A percentile compares a stretch with the other conserved stretches of the same genome.
phyloP scores from a whole-genome alignment of 2,797 vertebrate genomes.

The Parotocinclus haroldoi region DNA sequence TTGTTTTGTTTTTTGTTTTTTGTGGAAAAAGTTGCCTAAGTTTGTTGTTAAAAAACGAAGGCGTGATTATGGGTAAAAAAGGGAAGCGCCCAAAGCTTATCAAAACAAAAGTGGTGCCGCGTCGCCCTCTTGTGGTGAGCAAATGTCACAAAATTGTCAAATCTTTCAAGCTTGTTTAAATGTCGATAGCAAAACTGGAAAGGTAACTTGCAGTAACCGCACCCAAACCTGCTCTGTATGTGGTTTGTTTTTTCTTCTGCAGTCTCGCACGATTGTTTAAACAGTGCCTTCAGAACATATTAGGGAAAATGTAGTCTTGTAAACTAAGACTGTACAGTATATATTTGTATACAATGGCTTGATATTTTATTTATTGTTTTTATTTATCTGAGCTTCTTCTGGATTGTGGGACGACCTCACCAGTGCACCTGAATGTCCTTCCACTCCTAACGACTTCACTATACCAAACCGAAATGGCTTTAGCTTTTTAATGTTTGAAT shows the following conservation, averaged over 20 bases:
- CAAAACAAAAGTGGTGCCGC: background rate
- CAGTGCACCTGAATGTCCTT: conserved; percentile 15
- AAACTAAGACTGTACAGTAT: conserved; percentile 58
- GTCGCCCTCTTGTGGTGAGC: conserved; percentile 23
- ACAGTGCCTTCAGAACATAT: conserved; percentile 78
- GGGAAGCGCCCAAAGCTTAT: too few species aligned
- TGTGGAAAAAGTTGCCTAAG: too few species aligned
- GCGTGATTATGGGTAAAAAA: too few species aligned
- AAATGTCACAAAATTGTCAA: too few species aligned
- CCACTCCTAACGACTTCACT: conserved; percentile 1
- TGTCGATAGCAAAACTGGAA: conserved; percentile 30
- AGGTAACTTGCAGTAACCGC: background rate
- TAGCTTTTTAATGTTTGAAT: conserved; percentile 41
- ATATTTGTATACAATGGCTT: conserved; percentile 42
- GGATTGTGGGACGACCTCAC: conserved; percentile 12
- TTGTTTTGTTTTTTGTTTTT: too few species aligned
- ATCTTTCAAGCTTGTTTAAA: background rate
- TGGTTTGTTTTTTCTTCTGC: conserved; percentile 43
- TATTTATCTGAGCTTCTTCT: conserved; percentile 46
- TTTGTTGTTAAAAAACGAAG: too few species aligned
- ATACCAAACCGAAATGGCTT: conserved; percentile 2
- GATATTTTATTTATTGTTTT: conserved; percentile 51
- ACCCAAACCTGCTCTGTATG: conserved; percentile 11
- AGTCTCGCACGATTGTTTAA: conserved; percentile 53
- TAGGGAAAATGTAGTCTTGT: conserved; percentile 75